Conservation (phyloP, 92 coral and sea anemone species). For the Actinernus sp. region DNA sequence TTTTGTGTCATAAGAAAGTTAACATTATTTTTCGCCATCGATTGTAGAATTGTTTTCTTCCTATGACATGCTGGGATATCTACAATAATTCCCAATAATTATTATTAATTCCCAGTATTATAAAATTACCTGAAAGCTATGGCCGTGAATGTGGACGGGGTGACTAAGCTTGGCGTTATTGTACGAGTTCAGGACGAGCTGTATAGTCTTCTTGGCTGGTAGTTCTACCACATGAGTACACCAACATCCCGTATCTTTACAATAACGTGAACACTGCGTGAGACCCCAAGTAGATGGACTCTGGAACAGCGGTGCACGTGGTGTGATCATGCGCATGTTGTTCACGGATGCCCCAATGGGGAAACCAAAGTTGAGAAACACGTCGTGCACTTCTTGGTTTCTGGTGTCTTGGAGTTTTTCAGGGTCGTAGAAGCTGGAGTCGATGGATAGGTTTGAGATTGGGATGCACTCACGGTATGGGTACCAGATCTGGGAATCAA, state of each 20-base stretch:
- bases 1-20: no score
- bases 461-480: conserved; percentile 42
- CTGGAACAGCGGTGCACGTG: conserved; percentile 74
- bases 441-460: conserved; percentile 37
- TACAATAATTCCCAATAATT: no score
- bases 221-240: conserved; percentile 66
- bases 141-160: conserved; percentile 69
- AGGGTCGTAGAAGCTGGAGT: conserved; percentile 40
- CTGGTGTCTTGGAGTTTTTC: conserved; percentile 7
- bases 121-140: conserved; percentile 72
- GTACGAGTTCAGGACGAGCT: conserved; percentile 52
- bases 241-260: conserved; percentile 53
- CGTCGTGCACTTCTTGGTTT: conserved; percentile 59
- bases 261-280: conserved; percentile 57
- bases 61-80: no score
- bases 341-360: conserved; percentile 59
- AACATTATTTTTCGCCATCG: no score
- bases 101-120: no score
- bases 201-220: conserved; percentile 53
- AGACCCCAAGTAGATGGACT: conserved; percentile 69
- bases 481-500: conserved; percentile 19
- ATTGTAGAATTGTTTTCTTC: no score
- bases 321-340: conserved; percentile 40
- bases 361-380: conserved; percentile 61
- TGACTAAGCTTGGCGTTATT: conserved; percentile 22